These are phyloP conservation scores for Diprion similis DNA, from an alignment of 1,140 invertebrate genomes.

Conservation along the genomic window DNA sequence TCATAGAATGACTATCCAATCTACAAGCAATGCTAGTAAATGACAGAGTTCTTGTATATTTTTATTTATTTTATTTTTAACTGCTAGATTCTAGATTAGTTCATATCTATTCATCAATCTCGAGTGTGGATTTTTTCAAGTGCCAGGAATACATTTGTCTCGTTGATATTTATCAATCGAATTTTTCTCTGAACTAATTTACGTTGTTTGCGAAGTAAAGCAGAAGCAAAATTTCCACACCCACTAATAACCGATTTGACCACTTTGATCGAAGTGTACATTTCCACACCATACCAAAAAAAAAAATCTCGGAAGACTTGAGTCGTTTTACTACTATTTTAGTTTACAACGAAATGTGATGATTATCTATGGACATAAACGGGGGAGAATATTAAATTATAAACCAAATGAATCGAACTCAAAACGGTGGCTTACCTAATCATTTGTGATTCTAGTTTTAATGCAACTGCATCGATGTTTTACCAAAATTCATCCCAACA, in stretches of 20 bases:
- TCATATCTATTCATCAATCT: neutral
- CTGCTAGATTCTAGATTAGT: neutral
- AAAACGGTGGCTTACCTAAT: slow-evolving; percentile 11
- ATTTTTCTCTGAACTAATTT: neutral
- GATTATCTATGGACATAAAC: too few species aligned
- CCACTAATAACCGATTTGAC: too few species aligned
- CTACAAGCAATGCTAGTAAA: neutral
- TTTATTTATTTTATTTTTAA: neutral
- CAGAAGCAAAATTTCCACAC: too few species aligned
- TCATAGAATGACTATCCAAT: neutral
- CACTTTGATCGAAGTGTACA: neutral
- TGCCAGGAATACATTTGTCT: neutral
- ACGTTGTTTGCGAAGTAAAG: too few species aligned
- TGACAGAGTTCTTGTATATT: neutral
- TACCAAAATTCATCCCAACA: neutral
- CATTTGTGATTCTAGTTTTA: slow-evolving; percentile 9
- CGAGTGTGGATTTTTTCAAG: neutral
- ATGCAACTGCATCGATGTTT: slow-evolving; percentile 1
- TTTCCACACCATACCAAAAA: slow-evolving; percentile 12
- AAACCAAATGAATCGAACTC: slow-evolving; percentile 11
- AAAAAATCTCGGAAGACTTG: slow-evolving; percentile 4
- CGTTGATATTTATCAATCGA: neutral
- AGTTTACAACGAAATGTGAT: slow-evolving; percentile 14
- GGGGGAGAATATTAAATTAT: too few species aligned
- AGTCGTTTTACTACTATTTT: slow-evolving; percentile 15